Evolutionary conservation across 2,888 invertebrate genomes (phyloP).

Genomic region (Serrognathus titanus): DNA sequence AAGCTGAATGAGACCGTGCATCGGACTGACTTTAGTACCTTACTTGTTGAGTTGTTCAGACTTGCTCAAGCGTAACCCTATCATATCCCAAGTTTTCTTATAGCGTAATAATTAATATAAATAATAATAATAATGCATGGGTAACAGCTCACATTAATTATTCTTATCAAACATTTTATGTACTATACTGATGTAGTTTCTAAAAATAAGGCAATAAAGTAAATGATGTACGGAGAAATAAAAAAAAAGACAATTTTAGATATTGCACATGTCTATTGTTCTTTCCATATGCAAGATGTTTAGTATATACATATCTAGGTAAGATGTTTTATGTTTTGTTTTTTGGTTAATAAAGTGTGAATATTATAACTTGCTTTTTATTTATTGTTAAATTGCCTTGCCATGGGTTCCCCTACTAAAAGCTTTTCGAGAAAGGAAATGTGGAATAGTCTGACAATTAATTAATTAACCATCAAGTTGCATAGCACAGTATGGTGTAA

Average conservation of each 20-base stretch:
- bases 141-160: conserved; percentile 41
- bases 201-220: conserved; percentile 36
- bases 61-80: no score
- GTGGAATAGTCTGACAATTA: no score
- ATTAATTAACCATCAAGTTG: no score
- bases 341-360: conserved; percentile 48
- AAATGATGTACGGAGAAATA: conserved; percentile 15
- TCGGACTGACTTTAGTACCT: no score
- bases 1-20: no score
- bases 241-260: conserved; percentile 45
- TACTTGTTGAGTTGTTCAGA: no score
- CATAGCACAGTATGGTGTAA: no score
- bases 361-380: conserved; percentile 31
- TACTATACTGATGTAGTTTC: conserved; percentile 35
- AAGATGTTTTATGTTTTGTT: conserved; percentile 49
- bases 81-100: background rate
- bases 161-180: conserved; percentile 39
- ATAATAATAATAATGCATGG: conserved; percentile 24
- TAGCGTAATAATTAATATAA: conserved; percentile 1
- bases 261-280: conserved; percentile 48
- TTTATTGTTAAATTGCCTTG: background rate
- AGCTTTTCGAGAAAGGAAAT: no score
- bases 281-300: conserved; percentile 50
- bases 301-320: conserved; percentile 42
- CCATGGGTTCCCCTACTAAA: no score